Percentiles rank a stretch among this genome's conserved stretches.
Evolutionary conservation across 1,140 invertebrate species (phyloP).

Genomic region (Chironomus tepperi): DNA sequence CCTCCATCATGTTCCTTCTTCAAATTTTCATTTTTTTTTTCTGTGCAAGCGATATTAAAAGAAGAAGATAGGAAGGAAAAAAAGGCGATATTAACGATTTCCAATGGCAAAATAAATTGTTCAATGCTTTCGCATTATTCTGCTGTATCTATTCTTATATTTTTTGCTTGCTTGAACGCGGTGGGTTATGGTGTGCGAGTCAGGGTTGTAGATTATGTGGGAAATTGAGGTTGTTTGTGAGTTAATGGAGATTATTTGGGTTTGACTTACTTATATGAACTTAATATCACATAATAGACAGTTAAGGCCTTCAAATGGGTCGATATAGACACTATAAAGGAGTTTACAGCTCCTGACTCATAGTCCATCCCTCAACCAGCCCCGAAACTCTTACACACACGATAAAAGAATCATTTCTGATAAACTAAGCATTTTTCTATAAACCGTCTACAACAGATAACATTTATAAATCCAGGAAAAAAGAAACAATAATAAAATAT

Average conservation of each 20-base stretch:
- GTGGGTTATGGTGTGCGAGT: too few species aligned
- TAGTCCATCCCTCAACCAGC: not conserved
- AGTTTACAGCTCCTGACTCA: too few species aligned
- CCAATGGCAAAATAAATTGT: conserved; percentile 22
- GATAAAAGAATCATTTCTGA: not conserved
- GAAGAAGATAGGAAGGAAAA: not conserved
- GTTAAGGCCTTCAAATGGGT: too few species aligned
- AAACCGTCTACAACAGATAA: not conserved
- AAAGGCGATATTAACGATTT: conserved; percentile 17
- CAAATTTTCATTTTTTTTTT: not conserved
- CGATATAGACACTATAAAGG: too few species aligned
- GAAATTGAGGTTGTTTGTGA: too few species aligned
- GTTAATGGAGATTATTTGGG: too few species aligned
- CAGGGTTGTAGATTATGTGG: too few species aligned
- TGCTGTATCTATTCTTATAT: too few species aligned
- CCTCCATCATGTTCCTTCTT: not conserved
- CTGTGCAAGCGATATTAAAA: not conserved
- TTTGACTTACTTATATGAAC: too few species aligned
- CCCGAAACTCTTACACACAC: not conserved
- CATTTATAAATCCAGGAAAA: conserved; percentile 19
- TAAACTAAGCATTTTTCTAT: conserved; percentile 6
- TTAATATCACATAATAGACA: too few species aligned
- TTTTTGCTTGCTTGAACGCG: too few species aligned
- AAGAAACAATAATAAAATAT: not conserved
- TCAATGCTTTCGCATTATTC: not conserved